Evolutionary conservation across 2,797 vertebrate species (phyloP), one percentile per base, ranked within the genome.

Genomic region (Malacoraja senta): DNA sequence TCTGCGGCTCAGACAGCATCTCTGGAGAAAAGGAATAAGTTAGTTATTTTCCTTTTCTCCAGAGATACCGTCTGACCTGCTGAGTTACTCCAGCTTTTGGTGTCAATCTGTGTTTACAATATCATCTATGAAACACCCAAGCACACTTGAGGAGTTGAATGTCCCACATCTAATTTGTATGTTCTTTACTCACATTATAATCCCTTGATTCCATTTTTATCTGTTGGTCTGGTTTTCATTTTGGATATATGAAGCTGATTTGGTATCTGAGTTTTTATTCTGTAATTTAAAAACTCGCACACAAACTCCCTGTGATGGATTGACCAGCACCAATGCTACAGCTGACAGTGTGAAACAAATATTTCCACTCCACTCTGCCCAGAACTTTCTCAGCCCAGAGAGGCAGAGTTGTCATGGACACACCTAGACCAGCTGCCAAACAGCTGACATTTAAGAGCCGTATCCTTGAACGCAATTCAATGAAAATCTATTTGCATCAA

Each of bases 401-500:
- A 17, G 83, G 15, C 83, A 2, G 15, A 86, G 84, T 21, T 65
- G 61, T 88, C 61, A 88, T 19, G 61, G 80, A 58, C 80, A 83
- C 80, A 83, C 80, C 80, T 29, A 83, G 24, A 58, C 65, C n/a
- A 88, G 32, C n/a, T 65, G n/a, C 17, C 61, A 88, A 65, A 63
- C 32, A 65, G 84, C n/a, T 88, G 61, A 88, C 84, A 63, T 88
- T 88, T 32, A 65, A n/a, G 63, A 65, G n/a, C 84, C 3, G 29
- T 88, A 88, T 63, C 3, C 29, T 29, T 84, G 81, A 32, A 86
- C 32, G 63, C 83, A 86, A 86, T 65, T 32, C 15, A 86, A 65
- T 32, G 61, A 86, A 86, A 84, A 84, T 29, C 53, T 84, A 61
- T 84, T 63, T 84, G 26, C 29, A 84, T 84, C 81, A 86, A n/a